Percentiles rank a stretch among this genome's conserved stretches.
phyloP scores from a whole-genome alignment of 2,797 vertebrate genomes.

The Phylloscopus collybita region DNA sequence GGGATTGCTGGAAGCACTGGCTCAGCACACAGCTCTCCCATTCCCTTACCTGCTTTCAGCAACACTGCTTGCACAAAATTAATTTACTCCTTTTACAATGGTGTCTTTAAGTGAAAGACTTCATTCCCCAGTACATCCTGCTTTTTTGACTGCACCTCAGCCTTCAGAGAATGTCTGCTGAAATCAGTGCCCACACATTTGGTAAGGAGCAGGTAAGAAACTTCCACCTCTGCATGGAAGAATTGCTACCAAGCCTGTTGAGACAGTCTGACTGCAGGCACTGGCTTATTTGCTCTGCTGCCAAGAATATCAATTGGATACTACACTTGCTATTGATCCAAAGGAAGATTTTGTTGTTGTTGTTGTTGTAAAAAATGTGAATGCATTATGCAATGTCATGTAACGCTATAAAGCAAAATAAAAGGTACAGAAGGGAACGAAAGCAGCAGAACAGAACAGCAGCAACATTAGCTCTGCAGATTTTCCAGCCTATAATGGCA shows the following conservation, averaged over 20 bases:
- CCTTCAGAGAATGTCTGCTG: neutral
- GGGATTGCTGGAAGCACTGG: neutral
- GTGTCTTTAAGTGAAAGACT: neutral
- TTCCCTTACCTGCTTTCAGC: neutral
- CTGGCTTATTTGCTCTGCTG: conserved; percentile 48
- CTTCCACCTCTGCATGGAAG: neutral
- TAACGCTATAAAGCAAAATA: conserved; percentile 20
- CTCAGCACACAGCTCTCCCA: neutral
- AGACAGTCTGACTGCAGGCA: neutral
- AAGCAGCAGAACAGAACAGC: neutral
- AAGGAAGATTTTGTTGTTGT: conserved; percentile 17
- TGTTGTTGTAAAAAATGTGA: conserved; percentile 31
- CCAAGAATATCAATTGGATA: conserved; percentile 57
- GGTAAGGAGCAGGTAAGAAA: neutral
- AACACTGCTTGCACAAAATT: neutral
- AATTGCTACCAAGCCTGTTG: neutral
- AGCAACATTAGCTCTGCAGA: neutral
- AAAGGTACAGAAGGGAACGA: neutral
- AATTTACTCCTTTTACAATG: neutral
- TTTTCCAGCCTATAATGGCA: neutral
- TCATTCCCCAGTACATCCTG: neutral
- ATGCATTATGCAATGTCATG: conserved; percentile 38
- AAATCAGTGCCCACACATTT: neutral
- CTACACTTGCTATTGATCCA: conserved; percentile 54
- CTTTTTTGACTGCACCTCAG: neutral